Evolutionary conservation across 2,888 invertebrate species (phyloP).

Genomic region (Andrena marginata): DNA sequence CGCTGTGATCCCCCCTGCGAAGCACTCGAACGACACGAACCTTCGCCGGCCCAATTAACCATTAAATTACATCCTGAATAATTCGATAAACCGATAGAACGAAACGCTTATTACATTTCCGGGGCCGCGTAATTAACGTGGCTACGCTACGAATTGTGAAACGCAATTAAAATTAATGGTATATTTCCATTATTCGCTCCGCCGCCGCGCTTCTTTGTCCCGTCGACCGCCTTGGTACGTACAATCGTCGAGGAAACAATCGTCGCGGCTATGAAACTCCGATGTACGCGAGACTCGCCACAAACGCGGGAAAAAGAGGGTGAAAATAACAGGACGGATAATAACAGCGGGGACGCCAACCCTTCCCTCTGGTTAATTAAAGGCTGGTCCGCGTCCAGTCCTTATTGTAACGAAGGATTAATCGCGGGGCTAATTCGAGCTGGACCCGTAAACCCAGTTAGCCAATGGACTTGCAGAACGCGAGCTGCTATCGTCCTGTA

Average conservation of each 20-base stretch:
- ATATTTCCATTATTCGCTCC: slow-evolving; percentile 30
- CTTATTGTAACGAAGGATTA: slow-evolving; percentile 50
- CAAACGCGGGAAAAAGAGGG: neutral
- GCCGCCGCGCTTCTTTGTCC: neutral
- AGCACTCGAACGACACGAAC: slow-evolving; percentile 19
- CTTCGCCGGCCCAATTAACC: slow-evolving; percentile 46
- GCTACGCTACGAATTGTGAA: slow-evolving; percentile 31
- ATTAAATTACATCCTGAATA: slow-evolving; percentile 47
- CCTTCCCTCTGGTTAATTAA: slow-evolving; percentile 10
- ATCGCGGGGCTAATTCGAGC: slow-evolving; percentile 65
- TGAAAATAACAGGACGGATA: neutral
- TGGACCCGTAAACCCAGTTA: slow-evolving; percentile 61
- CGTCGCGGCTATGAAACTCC: neutral
- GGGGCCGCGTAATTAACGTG: slow-evolving; percentile 44
- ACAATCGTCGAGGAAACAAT: slow-evolving; percentile 1
- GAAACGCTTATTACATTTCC: slow-evolving; percentile 56
- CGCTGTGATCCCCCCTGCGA: neutral
- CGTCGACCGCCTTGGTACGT: neutral
- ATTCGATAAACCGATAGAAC: slow-evolving; percentile 35
- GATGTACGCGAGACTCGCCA: neutral
- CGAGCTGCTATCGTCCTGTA: slow-evolving; percentile 39
- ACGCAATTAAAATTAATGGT: slow-evolving; percentile 48
- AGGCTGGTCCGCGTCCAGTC: neutral
- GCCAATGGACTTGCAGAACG: slow-evolving; percentile 52
- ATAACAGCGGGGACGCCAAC: neutral